Base-by-base conservation (phyloP, 2,888 invertebrate species). In the Andrena dorsata region DNA sequence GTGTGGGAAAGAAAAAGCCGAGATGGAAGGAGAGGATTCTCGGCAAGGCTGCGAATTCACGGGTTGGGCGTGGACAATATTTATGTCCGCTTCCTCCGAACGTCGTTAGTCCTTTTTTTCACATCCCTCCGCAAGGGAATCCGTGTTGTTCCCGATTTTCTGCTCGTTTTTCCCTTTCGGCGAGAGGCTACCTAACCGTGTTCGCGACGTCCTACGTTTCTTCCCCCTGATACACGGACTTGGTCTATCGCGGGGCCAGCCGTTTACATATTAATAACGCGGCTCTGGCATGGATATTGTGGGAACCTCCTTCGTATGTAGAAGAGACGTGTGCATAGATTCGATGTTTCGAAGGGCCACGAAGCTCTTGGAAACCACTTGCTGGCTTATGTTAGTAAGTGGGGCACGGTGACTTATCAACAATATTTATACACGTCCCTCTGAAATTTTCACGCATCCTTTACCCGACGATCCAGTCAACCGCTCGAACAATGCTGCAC, bases 31-130 rank as follows among this genome's bases (percentile, higher is more conserved):
- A 84, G 82, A 83, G 82, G 84, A 86, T 77, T 80, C 80, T 63
- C 74, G 76, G 61, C 87, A 82, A 82, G 82, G 79, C 87, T 82
- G 83, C 87, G 82, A 76, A 85, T 87, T 85, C 77, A 74, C 78
- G 73, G 76, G 73, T 86, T 86, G 90, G 90, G 90, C 90, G 90
- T 89, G 88, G 88, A 90, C 87, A 71, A 91, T 90, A 91, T 90
- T 91, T 91, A 91, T 90, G 90, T 85, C 75, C 78, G 78, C 82
- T 84, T 80, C 82, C 60, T 72, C 81, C 71, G 56, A 56, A 26
- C 72, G 66, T 72, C 75, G 41, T 74, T 72, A 53, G 32, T 51
- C 65, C 68, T 58, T 73, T 60, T 58, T 23, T 41, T 35, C 63
- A 13, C 66, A 35, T 60, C 53, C 41, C 20, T 35, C 26, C 3